phyloP scores from a whole-genome alignment of 2,888 invertebrate species.

The Spatulosminthurus flaviceps region DNA sequence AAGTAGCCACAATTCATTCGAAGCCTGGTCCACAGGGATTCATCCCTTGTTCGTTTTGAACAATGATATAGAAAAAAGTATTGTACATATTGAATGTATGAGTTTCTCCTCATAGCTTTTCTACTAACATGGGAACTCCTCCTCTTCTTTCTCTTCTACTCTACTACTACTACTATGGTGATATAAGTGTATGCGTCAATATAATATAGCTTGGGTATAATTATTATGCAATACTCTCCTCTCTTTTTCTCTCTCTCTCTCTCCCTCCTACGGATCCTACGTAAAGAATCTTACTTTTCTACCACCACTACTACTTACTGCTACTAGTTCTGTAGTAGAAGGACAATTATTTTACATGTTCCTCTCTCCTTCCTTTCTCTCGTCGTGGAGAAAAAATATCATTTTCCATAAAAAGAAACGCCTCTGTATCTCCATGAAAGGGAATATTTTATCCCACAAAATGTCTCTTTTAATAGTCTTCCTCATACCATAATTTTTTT shows the following conservation, averaged over 20 bases:
- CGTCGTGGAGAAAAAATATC: slow-evolving; percentile 53
- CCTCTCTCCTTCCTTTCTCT: slow-evolving; percentile 42
- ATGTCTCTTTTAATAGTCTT: slow-evolving; percentile 57
- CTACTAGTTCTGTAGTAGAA: too few species aligned
- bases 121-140: too few species aligned
- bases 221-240: background rate
- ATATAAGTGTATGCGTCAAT: background rate
- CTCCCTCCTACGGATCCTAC: background rate
- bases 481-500: slow-evolving; percentile 56
- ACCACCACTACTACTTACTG: slow-evolving; percentile 6
- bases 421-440: slow-evolving; percentile 57
- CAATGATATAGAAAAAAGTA: background rate
- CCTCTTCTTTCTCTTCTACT: too few species aligned
- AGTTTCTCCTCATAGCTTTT: too few species aligned
- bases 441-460: slow-evolving; percentile 59
- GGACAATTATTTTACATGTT: slow-evolving; percentile 58
- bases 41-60: slow-evolving; percentile 49
- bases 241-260: background rate
- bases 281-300: slow-evolving; percentile 40
- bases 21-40: slow-evolving; percentile 54
- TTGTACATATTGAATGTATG: too few species aligned
- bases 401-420: slow-evolving; percentile 59
- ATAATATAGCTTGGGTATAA: background rate
- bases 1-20: slow-evolving; percentile 59
- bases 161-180: too few species aligned